phyloP scores from a whole-genome alignment of 2,113 vertebrate genomes.

The Amphiprion percula region DNA sequence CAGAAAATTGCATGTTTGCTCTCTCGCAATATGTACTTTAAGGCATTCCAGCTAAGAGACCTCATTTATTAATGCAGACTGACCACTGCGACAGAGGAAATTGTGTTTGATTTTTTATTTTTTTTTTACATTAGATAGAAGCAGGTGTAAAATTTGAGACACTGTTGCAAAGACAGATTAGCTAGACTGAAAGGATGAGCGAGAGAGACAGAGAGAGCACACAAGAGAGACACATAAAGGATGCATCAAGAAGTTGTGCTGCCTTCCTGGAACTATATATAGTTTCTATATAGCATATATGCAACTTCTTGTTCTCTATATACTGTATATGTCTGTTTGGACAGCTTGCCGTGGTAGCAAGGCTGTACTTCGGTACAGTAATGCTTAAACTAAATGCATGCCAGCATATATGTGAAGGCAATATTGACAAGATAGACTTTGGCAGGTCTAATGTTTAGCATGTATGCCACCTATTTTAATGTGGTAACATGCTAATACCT shows the following conservation, averaged over 20 bases:
- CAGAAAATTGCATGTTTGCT: conserved; percentile 15
- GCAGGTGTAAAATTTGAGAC: conserved; percentile 22
- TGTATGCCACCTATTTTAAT: not conserved
- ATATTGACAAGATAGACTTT: not conserved
- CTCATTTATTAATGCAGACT: conserved; percentile 43
- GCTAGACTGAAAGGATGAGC: not conserved
- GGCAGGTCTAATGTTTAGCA: too few relatives aligned
- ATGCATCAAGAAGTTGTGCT: not conserved
- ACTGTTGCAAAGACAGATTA: not conserved
- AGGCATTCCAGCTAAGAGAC: conserved; percentile 26
- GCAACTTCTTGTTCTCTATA: too few relatives aligned
- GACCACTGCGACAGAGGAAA: conserved; percentile 27
- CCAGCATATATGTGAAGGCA: too few relatives aligned
- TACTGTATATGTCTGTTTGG: too few relatives aligned
- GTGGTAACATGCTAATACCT: not conserved
- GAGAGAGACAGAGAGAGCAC: not conserved
- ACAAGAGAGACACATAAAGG: not conserved
- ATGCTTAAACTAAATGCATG: not conserved
- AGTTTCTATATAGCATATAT: not conserved
- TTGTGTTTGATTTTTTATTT: conserved; percentile 21
- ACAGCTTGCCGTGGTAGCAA: not conserved
- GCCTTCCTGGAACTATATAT: not conserved
- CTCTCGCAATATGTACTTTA: conserved; percentile 34
- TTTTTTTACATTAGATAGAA: conserved; percentile 16
- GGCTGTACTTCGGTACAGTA: not conserved